Evolutionary conservation across 2,797 vertebrate genomes (phyloP), one percentile per base, ranked within the genome.

Genomic region (Peromyscus aztecus): DNA sequence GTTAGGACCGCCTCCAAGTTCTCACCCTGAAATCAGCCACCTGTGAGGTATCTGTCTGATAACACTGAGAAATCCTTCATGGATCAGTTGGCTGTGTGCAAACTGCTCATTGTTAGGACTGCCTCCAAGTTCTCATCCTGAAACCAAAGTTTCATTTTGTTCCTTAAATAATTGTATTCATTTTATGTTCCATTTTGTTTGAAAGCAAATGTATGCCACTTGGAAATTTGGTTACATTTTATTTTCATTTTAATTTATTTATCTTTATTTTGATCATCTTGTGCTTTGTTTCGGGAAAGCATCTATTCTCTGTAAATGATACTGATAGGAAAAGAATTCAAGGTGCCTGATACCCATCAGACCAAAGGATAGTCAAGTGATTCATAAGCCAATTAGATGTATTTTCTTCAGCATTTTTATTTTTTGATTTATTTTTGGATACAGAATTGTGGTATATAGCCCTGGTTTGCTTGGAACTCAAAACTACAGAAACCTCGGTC

Each of bases 171-270:
- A 95, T 87, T 37, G 27, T 34, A 90, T 49, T 85, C 40, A 78
- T 17, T 9, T 6, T n/a, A 37, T 89, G 95, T 75, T 12, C 11
- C 14, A 49, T 73, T 94, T 80, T 83, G n/a, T 52, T 37, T 19
- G 52, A 76, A 57, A 82, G 31, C 1, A 27, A 71, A 6, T 34
- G 1, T 37, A 5, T 55, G 23, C 46, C 21, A 34, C 2, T 46
- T 92, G 14, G 27, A 93, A 96, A 86, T 80, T 6, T 24, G 0
- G 14, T 87, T 52, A 57, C 19, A 95, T 49, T 86, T 90, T 93
- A 59, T 89, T 92, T 8, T 49, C 19, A 46, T 86, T 81, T 89
- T 46, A 57, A 67, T 21, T 43, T 40, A 52, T 89, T 89, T 55
- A 84, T 81, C 85, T 52, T 3, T 40, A 19, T 75, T 75, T 69